A percentile compares a stretch with the other conserved stretches of the same genome.
Conservation (phyloP, 2,113 vertebrate species). For the Narcine bancroftii region DNA sequence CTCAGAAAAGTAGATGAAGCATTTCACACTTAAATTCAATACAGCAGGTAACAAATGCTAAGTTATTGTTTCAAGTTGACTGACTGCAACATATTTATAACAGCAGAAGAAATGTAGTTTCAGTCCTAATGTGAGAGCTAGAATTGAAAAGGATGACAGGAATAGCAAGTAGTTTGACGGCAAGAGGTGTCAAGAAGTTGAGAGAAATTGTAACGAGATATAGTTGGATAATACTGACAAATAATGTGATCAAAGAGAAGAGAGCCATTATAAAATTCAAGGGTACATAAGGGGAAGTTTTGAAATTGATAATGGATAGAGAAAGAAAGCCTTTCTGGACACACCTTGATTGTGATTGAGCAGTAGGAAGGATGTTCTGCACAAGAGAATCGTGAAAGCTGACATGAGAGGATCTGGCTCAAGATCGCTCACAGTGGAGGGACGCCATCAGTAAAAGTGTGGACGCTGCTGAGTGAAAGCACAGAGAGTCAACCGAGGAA, state of each 20-base stretch:
- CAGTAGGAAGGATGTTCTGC: neutral
- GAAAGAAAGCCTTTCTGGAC: neutral
- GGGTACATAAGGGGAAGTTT: neutral
- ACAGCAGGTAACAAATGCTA: neutral
- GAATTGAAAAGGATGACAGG: neutral
- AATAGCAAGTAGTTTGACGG: neutral
- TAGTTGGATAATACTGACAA: neutral
- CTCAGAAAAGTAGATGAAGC: neutral
- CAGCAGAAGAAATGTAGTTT: neutral
- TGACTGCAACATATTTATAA: neutral
- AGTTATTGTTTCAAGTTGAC: neutral
- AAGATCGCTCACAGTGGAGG: too few species aligned
- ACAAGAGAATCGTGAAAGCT: too few species aligned
- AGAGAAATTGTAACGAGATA: neutral
- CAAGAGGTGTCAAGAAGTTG: neutral
- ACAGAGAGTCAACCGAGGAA: too few species aligned
- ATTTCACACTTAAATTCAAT: conserved; percentile 4
- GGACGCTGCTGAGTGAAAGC: too few species aligned
- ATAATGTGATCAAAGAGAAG: neutral
- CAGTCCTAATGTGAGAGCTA: neutral
- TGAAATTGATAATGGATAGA: neutral
- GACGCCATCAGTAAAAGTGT: too few species aligned
- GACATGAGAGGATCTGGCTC: too few species aligned
- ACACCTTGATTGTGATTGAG: neutral
- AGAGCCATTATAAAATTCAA: neutral